Conservation (phyloP, 2,797 vertebrate species). For the Manis crassicaudata region DNA sequence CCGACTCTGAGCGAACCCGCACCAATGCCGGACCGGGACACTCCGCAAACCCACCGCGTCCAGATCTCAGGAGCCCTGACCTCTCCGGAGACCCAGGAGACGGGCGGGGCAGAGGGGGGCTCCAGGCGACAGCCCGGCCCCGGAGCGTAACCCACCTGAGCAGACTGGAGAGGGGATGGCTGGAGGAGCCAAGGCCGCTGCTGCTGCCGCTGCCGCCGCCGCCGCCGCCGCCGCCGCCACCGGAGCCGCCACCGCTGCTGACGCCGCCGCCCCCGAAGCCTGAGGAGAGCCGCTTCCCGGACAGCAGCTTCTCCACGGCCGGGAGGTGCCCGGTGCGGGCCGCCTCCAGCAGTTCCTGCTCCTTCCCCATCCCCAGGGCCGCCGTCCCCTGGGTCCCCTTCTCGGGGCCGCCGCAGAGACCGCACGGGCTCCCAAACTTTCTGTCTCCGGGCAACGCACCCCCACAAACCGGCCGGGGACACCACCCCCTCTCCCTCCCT, state of each 20-base stretch:
- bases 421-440: constrained; percentile 70
- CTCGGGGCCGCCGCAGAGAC: constrained; percentile 21
- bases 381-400: constrained; percentile 57
- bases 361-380: constrained; percentile 93
- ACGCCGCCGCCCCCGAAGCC: constrained; percentile 86
- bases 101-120: neutral
- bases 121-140: neutral
- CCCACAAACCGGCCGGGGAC: constrained; percentile 66
- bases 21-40: neutral
- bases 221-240: constrained; percentile 82
- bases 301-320: constrained; percentile 96
- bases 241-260: constrained; percentile 78
- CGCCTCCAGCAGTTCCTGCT: constrained; percentile 98
- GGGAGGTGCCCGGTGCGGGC: constrained; percentile 96
- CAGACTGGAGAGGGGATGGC: constrained; percentile 94
- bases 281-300: constrained; percentile 93
- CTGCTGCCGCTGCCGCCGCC: constrained; percentile 78
- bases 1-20: neutral
- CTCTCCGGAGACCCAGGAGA: constrained; percentile 28
- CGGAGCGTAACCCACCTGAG: constrained; percentile 90
- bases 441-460: constrained; percentile 79
- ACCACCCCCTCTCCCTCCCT: constrained; percentile 58
- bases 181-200: constrained; percentile 85
- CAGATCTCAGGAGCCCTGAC: neutral
- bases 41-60: neutral